Base-by-base conservation (phyloP, 37 sponge, comb jelly and placozoan genomes). In the Ianthella basta region DNA sequence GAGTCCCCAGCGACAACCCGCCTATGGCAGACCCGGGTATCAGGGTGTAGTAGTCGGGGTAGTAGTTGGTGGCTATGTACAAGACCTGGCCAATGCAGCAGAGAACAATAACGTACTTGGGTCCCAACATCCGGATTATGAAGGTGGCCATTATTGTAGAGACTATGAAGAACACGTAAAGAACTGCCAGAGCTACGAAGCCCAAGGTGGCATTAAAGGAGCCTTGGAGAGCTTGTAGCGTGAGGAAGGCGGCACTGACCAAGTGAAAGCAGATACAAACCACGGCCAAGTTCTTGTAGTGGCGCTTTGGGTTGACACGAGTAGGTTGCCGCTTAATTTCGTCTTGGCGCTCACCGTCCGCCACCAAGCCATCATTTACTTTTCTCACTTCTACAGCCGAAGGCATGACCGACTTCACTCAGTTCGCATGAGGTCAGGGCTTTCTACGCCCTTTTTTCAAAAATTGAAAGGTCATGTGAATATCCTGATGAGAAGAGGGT, bases 41-140 rank as follows among this genome's bases (percentile, higher is more conserved):
- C 14, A 93, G 91, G 4, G 91, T 87, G 78, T 85, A 90, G 88
- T 79, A 84, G 38, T 41, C 61, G 15, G 94, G 90, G 55, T 93
- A 93, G 60, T 69, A 93, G 88, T 93, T 90, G 33, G 85, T 23
- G 4, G 66, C 73, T 18, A 83, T 87, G 73, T 83, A 93, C 64
- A 61, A 10, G 4, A 4, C 4, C 4, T 29, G 29, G 64, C 4
- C 24, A 12, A 10, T 13, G 64, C 29, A 61, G 27, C 10, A 4
- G 24, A 27, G 4, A n/a, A 4, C 13, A 5, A 61, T 61, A 12
- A 61, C 13, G 29, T 61, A 61, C 64, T 61, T 61, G 27, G 64
- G 64, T 4, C 64, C 64, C 4, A 61, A 61, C 2, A 61, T 10
- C 29, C 29, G 3, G 64, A 29, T 61, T 6, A 61, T 13, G 8